phyloP scores from a whole-genome alignment of 1,140 invertebrate species.

The Lasioglossum albipes region DNA sequence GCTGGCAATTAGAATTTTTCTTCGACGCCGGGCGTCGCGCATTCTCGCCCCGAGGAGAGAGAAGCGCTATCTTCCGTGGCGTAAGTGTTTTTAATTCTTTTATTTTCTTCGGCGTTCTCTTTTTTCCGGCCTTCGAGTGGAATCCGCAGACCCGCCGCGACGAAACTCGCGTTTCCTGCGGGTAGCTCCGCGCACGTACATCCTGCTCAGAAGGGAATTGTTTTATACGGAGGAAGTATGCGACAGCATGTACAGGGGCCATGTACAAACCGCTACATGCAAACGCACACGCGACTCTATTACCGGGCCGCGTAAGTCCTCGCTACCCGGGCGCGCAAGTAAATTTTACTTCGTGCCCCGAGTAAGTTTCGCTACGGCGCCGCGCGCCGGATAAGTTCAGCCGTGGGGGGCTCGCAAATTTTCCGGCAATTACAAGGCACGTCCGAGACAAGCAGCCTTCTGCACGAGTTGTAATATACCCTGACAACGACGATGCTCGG shows the following conservation, averaged over 20 bases:
- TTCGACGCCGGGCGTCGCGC: no score
- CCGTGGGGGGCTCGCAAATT: constrained; percentile 27
- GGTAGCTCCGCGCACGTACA: constrained; percentile 3
- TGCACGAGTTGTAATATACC: no score
- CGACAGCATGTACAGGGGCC: constrained; percentile 15
- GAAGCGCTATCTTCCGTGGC: no score
- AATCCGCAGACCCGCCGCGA: constrained; percentile 6
- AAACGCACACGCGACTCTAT: constrained; percentile 48
- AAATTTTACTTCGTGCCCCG: constrained; percentile 51
- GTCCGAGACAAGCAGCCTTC: not conserved
- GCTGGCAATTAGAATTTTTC: no score
- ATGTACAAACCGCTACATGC: constrained; percentile 40
- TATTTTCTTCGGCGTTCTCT: not conserved
- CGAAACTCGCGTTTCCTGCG: constrained; percentile 28
- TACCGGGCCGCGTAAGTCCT: constrained; percentile 26
- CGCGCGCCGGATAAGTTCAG: constrained; percentile 36
- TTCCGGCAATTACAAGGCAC: constrained; percentile 19
- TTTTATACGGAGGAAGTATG: constrained; percentile 37
- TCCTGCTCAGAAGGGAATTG: constrained; percentile 35
- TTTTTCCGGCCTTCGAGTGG: not conserved
- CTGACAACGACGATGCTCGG: no score
- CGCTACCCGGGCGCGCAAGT: constrained; percentile 28
- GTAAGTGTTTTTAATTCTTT: not conserved
- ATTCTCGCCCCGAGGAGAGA: no score
- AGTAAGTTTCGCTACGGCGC: constrained; percentile 40